Conservation (phyloP, 2,113 vertebrate genomes). For the Rynchops niger region DNA sequence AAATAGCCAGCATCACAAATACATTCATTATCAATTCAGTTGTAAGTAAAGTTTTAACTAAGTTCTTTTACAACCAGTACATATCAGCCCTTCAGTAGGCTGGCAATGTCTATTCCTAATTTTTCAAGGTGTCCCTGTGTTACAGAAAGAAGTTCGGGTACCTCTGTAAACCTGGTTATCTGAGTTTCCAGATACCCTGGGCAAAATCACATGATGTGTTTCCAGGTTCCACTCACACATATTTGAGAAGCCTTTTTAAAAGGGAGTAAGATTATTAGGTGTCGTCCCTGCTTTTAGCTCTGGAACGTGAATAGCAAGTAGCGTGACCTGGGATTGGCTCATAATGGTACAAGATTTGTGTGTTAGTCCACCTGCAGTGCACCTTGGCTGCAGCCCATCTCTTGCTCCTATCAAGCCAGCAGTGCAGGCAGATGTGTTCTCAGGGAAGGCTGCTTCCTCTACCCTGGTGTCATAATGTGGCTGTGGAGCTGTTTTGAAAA, state of each 20-base stretch:
- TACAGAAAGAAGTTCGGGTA: not conserved
- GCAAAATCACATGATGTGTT: not conserved
- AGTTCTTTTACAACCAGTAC: not conserved
- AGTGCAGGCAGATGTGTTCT: not conserved
- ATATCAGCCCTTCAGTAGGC: not conserved
- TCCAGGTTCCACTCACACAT: rapidly evolving
- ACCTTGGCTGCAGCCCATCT: rapidly evolving
- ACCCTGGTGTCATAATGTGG: not conserved
- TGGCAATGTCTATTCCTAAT: not conserved
- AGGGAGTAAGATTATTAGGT: not conserved
- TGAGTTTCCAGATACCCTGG: not conserved
- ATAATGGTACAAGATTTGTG: not conserved
- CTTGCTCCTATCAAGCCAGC: not conserved
- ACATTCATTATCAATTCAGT: not conserved
- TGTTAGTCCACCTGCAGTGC: not conserved
- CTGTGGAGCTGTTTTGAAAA: not conserved
- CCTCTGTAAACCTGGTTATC: not conserved
- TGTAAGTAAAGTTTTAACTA: not conserved
- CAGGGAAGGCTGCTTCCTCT: not conserved
- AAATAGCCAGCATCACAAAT: not conserved
- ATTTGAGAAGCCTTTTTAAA: not conserved
- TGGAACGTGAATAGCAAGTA: not conserved
- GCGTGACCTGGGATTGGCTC: not conserved
- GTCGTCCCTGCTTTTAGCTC: not conserved
- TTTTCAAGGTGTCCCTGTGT: not conserved